A percentile compares a stretch with the other conserved stretches of the same genome.
phyloP scores from a whole-genome alignment of 2,888 invertebrate genomes.

The Automeris io region DNA sequence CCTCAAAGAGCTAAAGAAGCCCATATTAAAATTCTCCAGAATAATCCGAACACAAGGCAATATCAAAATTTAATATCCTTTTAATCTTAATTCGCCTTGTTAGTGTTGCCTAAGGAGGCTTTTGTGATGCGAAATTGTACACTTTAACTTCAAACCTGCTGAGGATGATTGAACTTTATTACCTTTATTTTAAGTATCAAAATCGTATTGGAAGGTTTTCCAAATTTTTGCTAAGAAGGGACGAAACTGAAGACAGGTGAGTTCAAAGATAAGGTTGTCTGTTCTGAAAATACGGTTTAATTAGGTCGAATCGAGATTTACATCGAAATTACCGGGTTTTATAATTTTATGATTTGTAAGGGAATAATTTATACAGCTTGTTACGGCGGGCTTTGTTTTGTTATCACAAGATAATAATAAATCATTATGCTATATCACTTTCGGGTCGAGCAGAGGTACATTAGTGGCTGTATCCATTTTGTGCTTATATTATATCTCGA shows the following conservation, averaged over 20 bases:
- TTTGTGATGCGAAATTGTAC: conserved; percentile 36
- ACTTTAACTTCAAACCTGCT: conserved; percentile 20
- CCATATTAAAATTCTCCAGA: conserved; percentile 65
- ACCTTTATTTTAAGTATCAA: conserved; percentile 6
- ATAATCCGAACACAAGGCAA: conserved; percentile 75
- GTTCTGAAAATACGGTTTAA: conserved; percentile 51
- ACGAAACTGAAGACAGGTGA: conserved; percentile 57
- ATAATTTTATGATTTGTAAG: conserved; percentile 2
- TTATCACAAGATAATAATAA: too few relatives aligned
- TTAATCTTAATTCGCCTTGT: conserved; percentile 76
- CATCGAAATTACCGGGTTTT: conserved; percentile 19
- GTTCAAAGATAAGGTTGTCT: conserved; percentile 70
- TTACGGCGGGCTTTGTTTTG: not conserved
- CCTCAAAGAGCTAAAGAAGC: conserved; percentile 53
- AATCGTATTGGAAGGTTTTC: conserved; percentile 8
- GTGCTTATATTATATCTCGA: too few relatives aligned
- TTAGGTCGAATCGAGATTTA: conserved; percentile 55
- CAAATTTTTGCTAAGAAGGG: conserved; percentile 24
- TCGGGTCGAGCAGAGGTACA: too few relatives aligned
- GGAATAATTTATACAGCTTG: conserved; percentile 2
- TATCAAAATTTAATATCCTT: conserved; percentile 77
- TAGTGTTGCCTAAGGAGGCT: conserved; percentile 67
- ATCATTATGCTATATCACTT: too few relatives aligned
- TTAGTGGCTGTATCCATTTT: too few relatives aligned
- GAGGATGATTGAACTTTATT: conserved; percentile 21